Evolutionary conservation across 2,888 invertebrate species (phyloP), one percentile per base, ranked within the genome.

Genomic region (Oscheius sp.): DNA sequence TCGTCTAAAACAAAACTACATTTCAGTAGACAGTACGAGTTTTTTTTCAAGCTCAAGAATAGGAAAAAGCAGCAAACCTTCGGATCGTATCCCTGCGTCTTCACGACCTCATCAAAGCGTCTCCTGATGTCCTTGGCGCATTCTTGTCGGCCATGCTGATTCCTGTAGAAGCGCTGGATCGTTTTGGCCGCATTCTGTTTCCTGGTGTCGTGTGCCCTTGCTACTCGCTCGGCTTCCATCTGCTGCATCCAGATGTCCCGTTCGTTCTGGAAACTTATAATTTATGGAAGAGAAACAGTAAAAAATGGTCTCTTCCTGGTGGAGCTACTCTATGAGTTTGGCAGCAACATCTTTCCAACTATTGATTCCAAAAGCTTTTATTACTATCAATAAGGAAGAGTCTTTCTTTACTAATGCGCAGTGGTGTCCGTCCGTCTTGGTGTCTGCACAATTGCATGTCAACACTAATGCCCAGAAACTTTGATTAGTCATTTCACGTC

Each of bases 161-260:
- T 21, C n/a, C 50, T n/a, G n/a, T n/a, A 68, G 9, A 53, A 47
- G n/a, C 47, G 21, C 33, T 72, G 63, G 1, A 72, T 72, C n/a
- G n/a, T 42, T 2, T 7, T 2, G 7, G 75, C 75, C 33, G 72
- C 51, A 11, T 21, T 11, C 13, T 48, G 53, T 59, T 75, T 33
- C 51, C 50, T 65, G 29, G 55, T 51, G 13, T 51, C 75, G 10
- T 65, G 21, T 53, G 62, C 48, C 11, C 75, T 59, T 11, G 37
- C 57, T 2, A 29, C 33, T 13, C 75, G 62, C n/a, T 55, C 50
- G n/a, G 62, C 42, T 21, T 75, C 71, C 32, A 79, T 37, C 9
- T 73, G 63, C 33, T 70, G 47, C 13, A 81, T 57, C 42, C 79
- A 81, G 21, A 74, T 60, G 29, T 78, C 76, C 9, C 81, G 55